Percentiles rank a stretch among this genome's conserved stretches.
Conservation (phyloP, 2,888 invertebrate species). For the Palloptera scutellata region DNA sequence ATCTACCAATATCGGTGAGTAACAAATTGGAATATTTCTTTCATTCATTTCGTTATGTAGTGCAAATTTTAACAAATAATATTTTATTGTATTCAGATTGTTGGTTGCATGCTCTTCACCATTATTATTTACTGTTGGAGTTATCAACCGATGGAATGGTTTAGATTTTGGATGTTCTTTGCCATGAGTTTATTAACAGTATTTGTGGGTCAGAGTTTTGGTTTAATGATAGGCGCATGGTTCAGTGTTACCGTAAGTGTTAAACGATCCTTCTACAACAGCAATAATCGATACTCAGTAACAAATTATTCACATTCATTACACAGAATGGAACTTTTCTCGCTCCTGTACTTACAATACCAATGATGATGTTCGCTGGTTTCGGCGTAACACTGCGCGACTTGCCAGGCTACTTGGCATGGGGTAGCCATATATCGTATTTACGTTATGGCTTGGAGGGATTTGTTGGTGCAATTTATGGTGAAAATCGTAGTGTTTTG, state of each 20-base stretch:
- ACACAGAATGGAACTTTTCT: conserved; percentile 91
- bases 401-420: conserved; percentile 83
- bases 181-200: conserved; percentile 82
- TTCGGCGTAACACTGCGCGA: conserved; percentile 91
- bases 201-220: conserved; percentile 91
- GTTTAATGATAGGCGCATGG: conserved; percentile 89
- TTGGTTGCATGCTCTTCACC: conserved; percentile 76
- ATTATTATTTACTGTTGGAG: conserved; percentile 88
- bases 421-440: conserved; percentile 93
- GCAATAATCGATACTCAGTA: conserved; percentile 4
- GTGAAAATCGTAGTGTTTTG: conserved; percentile 75
- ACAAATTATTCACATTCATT: conserved; percentile 6
- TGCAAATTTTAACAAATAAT: not conserved
- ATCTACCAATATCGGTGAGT: conserved; percentile 80
- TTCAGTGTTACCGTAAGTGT: conserved; percentile 82
- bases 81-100: conserved; percentile 63
- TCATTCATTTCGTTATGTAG: not conserved
- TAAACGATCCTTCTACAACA: not conserved
- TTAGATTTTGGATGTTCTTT: conserved; percentile 86
- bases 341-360: conserved; percentile 90
- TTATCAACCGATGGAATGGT: conserved; percentile 81
- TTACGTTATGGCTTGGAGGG: conserved; percentile 92
- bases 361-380: conserved; percentile 96
- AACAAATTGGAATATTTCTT: not conserved
- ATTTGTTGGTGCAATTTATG: conserved; percentile 83